Evolutionary conservation across 2,113 vertebrate species (phyloP), one percentile per base, ranked within the genome.

Genomic region (Odocoileus virginianus): DNA sequence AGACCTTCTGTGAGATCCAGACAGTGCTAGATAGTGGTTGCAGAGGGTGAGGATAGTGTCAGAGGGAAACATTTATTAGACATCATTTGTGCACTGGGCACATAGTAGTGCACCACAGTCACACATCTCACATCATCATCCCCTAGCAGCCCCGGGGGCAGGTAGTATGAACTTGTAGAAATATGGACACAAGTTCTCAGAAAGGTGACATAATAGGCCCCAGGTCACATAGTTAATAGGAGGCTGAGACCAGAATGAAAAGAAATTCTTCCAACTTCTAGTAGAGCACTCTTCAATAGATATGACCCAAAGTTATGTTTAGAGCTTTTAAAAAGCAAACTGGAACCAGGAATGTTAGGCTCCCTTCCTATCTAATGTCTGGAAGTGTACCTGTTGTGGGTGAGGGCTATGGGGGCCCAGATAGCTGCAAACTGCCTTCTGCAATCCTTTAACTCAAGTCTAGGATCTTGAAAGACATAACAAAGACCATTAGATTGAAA

Each of bases 401-500:
- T 4, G 57, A 47, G n/a, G 25, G 23, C 36, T 0, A 0, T 1
- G 14, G 47, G 2, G 27, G 45, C 82, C 17, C 0, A 0, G 67
- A 14, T 7, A 23, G 40, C 6, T 5, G 12, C n/a, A 28, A 1
- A n/a, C 30, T 4, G 25, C 30, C 43, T 60, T 15, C 74, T 19
- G 30, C 28, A 13, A 16, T 4, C 90, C 45, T 27, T 76, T 33
- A 3, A 43, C 43, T 27, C 2, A 2, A 50, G 81, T 43, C 19
- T 21, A 33, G 45, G 3, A 4, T 13, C 14, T 3, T 82, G 15
- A 84, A 87, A 85, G 84, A 91, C 21, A 13, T 11, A 47, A 85
- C 64, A 86, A 78, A 97, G 76, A 27, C 84, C 82, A 40, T 96
- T 83, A 50, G 4, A 13, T 3, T 79, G 54, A 94, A 95, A 92